Conservation (phyloP, 92 coral and sea anemone species). For the Micromussa lordhowensis region DNA sequence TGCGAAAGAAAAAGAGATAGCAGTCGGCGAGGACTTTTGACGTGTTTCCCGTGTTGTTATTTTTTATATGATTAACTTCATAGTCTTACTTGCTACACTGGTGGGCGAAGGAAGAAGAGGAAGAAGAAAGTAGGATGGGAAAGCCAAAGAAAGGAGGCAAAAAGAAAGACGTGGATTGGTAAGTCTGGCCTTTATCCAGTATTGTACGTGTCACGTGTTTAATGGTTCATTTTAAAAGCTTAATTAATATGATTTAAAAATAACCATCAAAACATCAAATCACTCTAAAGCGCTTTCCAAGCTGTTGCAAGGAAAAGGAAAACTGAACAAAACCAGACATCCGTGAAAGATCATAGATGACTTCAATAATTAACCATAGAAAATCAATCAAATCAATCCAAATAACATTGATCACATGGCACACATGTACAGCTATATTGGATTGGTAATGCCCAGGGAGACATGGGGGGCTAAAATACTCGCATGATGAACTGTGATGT, state of each 20-base stretch:
- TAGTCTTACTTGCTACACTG: neutral
- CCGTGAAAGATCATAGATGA: neutral
- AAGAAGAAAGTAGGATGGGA: constrained; percentile 64
- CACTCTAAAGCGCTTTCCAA: neutral
- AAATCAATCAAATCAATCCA: neutral
- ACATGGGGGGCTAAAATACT: neutral
- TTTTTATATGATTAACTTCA: neutral
- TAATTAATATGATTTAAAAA: neutral
- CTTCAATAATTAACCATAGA: neutral
- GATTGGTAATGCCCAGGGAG: neutral
- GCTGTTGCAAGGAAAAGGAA: neutral
- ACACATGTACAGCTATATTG: neutral
- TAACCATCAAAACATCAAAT: neutral
- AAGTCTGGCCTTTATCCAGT: constrained; percentile 20
- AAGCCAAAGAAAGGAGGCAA: constrained; percentile 93
- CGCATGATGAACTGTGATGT: neutral
- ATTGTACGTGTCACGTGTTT: constrained; percentile 3
- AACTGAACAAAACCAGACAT: neutral
- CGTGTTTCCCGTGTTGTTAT: neutral
- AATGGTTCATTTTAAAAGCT: neutral
- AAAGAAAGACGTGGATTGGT: constrained; percentile 97
- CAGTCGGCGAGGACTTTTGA: constrained; percentile 3
- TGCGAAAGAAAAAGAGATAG: constrained; percentile 13
- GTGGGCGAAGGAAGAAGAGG: neutral
- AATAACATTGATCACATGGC: neutral